Evolutionary conservation across 2,888 invertebrate species (phyloP).

Genomic region (Oligia fasciuncula): DNA sequence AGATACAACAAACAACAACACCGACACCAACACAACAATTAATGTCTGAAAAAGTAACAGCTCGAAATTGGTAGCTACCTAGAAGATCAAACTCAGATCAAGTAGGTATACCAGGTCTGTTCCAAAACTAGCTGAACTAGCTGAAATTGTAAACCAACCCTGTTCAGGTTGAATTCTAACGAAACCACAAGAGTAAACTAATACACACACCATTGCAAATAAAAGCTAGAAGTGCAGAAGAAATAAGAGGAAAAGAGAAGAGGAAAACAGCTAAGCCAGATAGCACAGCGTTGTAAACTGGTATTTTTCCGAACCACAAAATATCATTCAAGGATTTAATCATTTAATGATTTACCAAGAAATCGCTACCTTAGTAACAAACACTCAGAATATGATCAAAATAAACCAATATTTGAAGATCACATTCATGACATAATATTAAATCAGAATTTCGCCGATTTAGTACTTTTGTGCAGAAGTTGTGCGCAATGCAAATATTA

Average conservation of each 20-base stretch:
- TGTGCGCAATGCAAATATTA: constrained; percentile 65
- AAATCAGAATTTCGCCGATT: constrained; percentile 55
- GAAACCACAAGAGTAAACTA: background rate
- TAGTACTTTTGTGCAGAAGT: constrained; percentile 61
- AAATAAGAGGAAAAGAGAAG: background rate
- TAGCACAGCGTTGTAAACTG: background rate
- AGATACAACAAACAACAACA: background rate
- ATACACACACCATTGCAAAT: background rate
- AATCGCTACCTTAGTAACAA: constrained; percentile 33
- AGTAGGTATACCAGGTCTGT: background rate
- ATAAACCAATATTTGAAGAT: constrained; percentile 26
- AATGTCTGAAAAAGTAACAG: background rate
- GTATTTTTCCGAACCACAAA: constrained; percentile 3
- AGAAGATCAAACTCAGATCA: background rate
- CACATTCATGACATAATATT: constrained; percentile 60
- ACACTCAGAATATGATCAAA: constrained; percentile 4
- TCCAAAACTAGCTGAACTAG: too few species aligned
- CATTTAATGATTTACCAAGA: constrained; percentile 1
- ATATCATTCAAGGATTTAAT: background rate
- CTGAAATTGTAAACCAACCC: too few species aligned
- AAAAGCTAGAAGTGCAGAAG: background rate
- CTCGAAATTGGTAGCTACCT: background rate
- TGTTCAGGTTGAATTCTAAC: too few species aligned
- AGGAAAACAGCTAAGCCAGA: background rate
- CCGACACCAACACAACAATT: background rate